These are phyloP conservation scores for Elgaria multicarinata DNA, from an alignment of 2,113 vertebrate species.

Conservation along the genomic window DNA sequence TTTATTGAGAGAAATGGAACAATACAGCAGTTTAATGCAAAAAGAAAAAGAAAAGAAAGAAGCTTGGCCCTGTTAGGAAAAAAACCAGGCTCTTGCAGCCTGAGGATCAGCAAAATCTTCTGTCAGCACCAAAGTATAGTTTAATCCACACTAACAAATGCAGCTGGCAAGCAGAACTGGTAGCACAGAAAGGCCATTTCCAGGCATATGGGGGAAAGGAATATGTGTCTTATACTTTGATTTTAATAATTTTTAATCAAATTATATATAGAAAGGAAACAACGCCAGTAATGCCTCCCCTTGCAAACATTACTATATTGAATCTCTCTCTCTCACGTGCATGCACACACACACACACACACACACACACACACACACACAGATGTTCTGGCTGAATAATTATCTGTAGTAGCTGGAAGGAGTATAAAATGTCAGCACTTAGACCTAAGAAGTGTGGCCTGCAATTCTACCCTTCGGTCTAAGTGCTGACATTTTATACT, in stretches of 20 bases:
- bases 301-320: constrained; percentile 27
- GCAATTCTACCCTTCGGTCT: not conserved
- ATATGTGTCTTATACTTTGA: constrained; percentile 29
- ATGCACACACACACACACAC: not conserved
- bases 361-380: too few species aligned
- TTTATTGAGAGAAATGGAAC: constrained; percentile 54
- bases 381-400: not conserved
- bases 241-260: constrained; percentile 63
- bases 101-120: constrained; percentile 62
- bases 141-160: constrained; percentile 57
- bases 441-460: not conserved
- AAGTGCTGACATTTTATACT: not conserved
- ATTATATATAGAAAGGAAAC: constrained; percentile 46
- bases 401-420: not conserved
- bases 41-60: not conserved
- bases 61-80: constrained; percentile 55
- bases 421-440: not conserved
- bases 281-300: constrained; percentile 3
- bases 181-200: constrained; percentile 15
- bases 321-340: not conserved
- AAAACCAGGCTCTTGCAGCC: constrained; percentile 41
- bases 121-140: constrained; percentile 43
- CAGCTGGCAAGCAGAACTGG: constrained; percentile 12
- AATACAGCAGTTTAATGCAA: constrained; percentile 46
- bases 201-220: not conserved